These are phyloP conservation scores for Arctocebus calabarensis DNA, from an alignment of 2,797 vertebrate species.

Conservation along the genomic window DNA sequence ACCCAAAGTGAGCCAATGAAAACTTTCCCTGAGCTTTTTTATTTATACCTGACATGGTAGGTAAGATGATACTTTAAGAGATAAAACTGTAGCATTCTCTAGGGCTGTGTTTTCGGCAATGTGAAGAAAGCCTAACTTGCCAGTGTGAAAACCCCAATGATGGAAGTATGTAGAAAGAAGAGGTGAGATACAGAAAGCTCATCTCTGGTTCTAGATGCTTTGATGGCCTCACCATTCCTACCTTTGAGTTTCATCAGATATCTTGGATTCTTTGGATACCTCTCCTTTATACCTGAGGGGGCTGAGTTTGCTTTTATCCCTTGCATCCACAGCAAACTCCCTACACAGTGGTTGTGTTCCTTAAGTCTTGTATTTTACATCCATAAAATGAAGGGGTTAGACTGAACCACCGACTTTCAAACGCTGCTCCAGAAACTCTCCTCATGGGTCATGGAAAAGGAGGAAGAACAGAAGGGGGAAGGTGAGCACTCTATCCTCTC, in stretches of 20 bases:
- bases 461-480: background rate
- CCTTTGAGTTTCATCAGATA: background rate
- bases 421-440: background rate
- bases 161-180: fast-evolving
- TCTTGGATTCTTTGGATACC: background rate
- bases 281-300: background rate
- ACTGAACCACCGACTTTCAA: background rate
- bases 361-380: background rate
- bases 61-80: background rate
- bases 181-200: fast-evolving
- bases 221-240: fast-evolving
- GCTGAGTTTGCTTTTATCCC: background rate
- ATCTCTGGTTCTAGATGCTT: background rate
- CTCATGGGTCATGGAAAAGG: background rate
- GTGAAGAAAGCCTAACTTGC: background rate
- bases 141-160: background rate
- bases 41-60: background rate
- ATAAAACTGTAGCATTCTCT: fast-evolving
- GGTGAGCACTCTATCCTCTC: background rate
- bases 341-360: background rate
- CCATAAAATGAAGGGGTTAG: background rate
- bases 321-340: fast-evolving
- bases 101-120: background rate
- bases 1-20: background rate
- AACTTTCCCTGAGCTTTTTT: background rate